Percentiles rank a stretch among this genome's conserved stretches.
phyloP scores from a whole-genome alignment of 2,888 invertebrate species.

The Hypomecis atomaria region DNA sequence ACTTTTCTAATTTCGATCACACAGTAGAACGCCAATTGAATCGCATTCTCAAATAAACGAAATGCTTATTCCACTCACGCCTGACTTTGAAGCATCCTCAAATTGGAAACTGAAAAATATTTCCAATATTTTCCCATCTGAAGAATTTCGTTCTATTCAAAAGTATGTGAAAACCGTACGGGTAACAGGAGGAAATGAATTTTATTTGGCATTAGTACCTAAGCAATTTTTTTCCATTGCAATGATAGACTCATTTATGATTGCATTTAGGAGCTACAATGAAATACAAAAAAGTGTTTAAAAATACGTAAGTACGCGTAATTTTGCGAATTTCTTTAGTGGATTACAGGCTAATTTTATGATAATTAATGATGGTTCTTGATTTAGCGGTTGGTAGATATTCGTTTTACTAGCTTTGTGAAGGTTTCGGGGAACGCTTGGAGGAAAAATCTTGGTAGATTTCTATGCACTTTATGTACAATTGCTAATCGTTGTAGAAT shows the following conservation, averaged over 20 bases:
- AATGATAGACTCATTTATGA: neutral
- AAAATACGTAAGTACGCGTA: too few relatives aligned
- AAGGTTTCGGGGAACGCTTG: too few relatives aligned
- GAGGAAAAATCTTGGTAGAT: too few relatives aligned
- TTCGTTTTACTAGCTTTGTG: too few relatives aligned
- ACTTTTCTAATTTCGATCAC: conserved; percentile 59
- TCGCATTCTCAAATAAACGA: conserved; percentile 66
- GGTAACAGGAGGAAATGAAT: conserved; percentile 55
- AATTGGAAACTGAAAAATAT: conserved; percentile 73
- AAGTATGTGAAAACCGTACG: conserved; percentile 53
- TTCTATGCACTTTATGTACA: too few relatives aligned
- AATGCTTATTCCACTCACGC: conserved; percentile 67
- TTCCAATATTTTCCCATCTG: conserved; percentile 63
- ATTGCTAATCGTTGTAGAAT: too few relatives aligned
- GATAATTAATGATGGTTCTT: too few relatives aligned
- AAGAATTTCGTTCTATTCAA: conserved; percentile 67
- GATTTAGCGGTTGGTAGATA: too few relatives aligned
- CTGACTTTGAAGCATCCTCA: conserved; percentile 70
- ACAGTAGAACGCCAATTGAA: conserved; percentile 46
- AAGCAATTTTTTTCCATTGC: neutral
- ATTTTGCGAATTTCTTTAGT: too few relatives aligned
- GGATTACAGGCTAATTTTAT: too few relatives aligned
- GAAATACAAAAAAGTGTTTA: too few relatives aligned
- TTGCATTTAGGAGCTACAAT: neutral
- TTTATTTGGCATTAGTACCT: conserved; percentile 47